Conservation (phyloP, 2,113 vertebrate species). For the Myrmecophaga tridactyla region DNA sequence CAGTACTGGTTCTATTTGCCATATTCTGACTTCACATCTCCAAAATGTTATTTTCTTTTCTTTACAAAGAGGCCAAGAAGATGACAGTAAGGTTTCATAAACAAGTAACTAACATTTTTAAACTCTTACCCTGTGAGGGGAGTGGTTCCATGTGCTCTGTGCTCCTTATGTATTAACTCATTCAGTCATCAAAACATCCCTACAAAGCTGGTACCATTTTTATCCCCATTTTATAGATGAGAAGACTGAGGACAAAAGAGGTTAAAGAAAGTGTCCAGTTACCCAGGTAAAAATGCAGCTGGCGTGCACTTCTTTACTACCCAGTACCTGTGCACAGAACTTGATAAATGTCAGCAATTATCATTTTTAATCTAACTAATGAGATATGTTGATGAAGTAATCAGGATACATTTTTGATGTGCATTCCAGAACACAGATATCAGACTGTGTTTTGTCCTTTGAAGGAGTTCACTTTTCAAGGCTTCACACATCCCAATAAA, state of each 20-base stretch:
- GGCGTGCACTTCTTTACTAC: background rate
- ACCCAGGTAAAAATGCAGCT: too few species aligned
- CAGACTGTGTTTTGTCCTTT: conserved; percentile 41
- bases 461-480: background rate
- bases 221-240: background rate
- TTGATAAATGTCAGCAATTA: background rate
- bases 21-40: background rate
- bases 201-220: background rate
- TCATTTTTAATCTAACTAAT: conserved; percentile 4
- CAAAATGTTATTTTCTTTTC: background rate
- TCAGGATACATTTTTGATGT: conserved; percentile 26
- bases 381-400: background rate
- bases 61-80: background rate
- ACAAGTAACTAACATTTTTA: background rate
- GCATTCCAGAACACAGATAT: conserved; percentile 23
- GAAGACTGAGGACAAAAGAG: background rate
- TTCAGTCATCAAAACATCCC: background rate
- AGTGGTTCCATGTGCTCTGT: background rate
- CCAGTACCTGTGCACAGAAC: accelerated
- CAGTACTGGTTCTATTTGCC: background rate
- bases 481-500: background rate
- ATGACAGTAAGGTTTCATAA: background rate
- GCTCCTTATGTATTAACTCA: background rate
- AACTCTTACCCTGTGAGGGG: background rate
- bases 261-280: background rate